Evolutionary conservation across 2,113 vertebrate genomes (phyloP), one percentile per base, ranked within the genome.

Genomic region (Brienomyrus brachyistius): DNA sequence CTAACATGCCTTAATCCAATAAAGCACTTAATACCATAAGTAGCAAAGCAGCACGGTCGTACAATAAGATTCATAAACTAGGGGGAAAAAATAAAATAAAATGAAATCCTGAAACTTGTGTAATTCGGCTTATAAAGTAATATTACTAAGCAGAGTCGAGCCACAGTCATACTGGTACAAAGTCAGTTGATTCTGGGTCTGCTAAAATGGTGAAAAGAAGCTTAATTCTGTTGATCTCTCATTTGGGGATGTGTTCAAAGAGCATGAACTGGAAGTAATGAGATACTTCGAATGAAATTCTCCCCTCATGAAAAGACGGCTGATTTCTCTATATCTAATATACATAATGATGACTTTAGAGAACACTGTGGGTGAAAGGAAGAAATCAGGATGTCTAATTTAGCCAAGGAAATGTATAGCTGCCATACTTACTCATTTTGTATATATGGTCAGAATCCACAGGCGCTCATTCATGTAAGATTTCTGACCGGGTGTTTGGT

Each of bases 241-340:
- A 87, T 54, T 54, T 54, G 51, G 85, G 48, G 27, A 84, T 47
- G 85, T 87, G 85, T 87, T 87, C 85, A 54, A 54, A 87, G 50
- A 87, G 51, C 85, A 87, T 87, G 85, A 87, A 87, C 85, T 54
- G 51, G 31, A 19, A 54, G 51, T 87, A 87, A 87, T 87, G 85
- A 86, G n/a, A 35, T 54, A 87, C 50, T 87, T 52, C 5, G 51
- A 87, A 87, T 87, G 27, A 87, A 87, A 87, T 35, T 54, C 51
- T 56, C 0, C 27, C 85, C 27, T 54, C 48, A 87, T 87, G 51
- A 87, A 87, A 56, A 54, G 85, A 35, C 27, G 51, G 23, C 85
- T 87, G 85, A 87, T 87, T 87, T 87, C 85, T 87, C 85, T 54
- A 87, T 51, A 35, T 47, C 80, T 84, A 84, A 84, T 84, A 84